Evolutionary conservation across 2,888 invertebrate species (phyloP), one percentile per base, ranked within the genome.

Genomic region (Drosophila recens): DNA sequence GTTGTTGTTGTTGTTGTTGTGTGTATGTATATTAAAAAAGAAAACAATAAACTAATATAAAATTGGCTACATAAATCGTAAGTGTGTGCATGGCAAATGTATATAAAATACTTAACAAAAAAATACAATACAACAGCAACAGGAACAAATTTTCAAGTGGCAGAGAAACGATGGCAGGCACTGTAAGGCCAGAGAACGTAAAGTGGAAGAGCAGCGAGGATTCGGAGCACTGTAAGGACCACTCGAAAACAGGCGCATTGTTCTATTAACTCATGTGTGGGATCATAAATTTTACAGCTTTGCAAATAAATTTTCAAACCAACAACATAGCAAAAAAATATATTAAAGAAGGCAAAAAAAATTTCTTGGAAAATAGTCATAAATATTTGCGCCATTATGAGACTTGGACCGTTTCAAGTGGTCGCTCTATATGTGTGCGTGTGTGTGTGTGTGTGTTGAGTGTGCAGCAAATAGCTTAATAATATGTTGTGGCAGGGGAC

Each of bases 251-350:
- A 51, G 61, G 64, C 84, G 54, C 82, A 82, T 82, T 82, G 86
- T 82, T 86, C 88, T 80, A 88, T 82, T 82, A 82, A 82, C 82
- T 82, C 86, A 74, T 89, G 85, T 81, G 87, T 87, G 82, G 79
- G 52, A 78, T 81, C 79, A 85, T 85, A 85, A 87, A 89, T 85
- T 85, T 89, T 74, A 84, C 69, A 82, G 89, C 89, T 74, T 83
- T 84, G 76, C 74, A 81, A 89, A 85, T 84, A 89, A 87, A 87
- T 84, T 86, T 57, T 65, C 23, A 52, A 48, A 61, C 57, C 43
- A 40, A 45, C 54, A 54, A 63, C 51, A 67, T 67, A 69, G 57
- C 56, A 49, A 63, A 65, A 68, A 38, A n/a, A 3, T 48, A 33
- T 23, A 20, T 15, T 49, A 45, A 57, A 30, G 10, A 4, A 48